Evolutionary conservation across 2,113 vertebrate species (phyloP).

Genomic region (Anas platyrhynchos): DNA sequence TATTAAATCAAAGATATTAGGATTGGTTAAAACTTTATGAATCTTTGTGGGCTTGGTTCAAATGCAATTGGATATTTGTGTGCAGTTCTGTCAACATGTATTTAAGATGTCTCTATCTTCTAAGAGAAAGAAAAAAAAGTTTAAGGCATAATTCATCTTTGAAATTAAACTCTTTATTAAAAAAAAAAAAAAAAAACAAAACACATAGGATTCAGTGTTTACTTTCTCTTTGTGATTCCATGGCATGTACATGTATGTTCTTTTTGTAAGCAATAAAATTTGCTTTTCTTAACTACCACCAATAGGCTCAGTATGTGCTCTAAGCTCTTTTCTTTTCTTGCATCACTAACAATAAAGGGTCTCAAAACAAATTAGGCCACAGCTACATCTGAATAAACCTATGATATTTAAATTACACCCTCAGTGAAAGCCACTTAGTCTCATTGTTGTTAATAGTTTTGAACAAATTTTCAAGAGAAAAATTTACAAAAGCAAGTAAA

Average conservation of each 20-base stretch:
- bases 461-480: conserved; percentile 25
- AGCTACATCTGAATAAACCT: conserved; percentile 44
- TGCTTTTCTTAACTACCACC: neutral
- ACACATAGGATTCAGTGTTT: neutral
- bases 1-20: neutral
- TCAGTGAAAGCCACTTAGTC: conserved; percentile 16
- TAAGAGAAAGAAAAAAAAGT: neutral
- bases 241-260: neutral
- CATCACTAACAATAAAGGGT: neutral
- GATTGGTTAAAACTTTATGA: neutral
- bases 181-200: neutral
- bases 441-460: conserved; percentile 14
- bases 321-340: conserved; percentile 13
- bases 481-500: conserved; percentile 19
- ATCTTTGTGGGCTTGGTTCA: neutral
- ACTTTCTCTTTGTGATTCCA: neutral
- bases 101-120: neutral
- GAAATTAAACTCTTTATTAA: neutral
- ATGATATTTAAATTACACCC: neutral
- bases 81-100: neutral
- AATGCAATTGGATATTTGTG: neutral
- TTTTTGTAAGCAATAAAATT: neutral
- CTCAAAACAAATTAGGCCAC: conserved; percentile 42
- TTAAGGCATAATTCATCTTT: neutral
- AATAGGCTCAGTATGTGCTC: neutral